Percentiles rank a stretch among this genome's conserved stretches.
Conservation (phyloP, 2,888 invertebrate genomes). For the Andrena bicolor region DNA sequence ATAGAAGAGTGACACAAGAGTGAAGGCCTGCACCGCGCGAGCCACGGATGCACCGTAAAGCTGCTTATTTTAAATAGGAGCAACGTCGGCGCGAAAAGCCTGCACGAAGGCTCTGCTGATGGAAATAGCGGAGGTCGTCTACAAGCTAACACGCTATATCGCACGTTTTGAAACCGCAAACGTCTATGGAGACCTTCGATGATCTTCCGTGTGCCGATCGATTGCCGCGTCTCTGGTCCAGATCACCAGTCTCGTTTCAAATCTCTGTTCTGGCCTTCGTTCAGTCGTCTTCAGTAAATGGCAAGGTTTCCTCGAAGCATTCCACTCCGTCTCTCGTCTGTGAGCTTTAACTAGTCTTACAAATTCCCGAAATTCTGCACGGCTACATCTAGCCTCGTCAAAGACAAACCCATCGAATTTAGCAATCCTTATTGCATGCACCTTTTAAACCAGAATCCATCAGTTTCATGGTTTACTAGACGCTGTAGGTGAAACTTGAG, state of each 20-base stretch:
- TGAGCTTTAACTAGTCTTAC: no score
- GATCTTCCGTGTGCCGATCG: conserved; percentile 29
- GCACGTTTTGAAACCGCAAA: conserved; percentile 11
- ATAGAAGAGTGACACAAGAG: conserved; percentile 65
- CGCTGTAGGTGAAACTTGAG: no score
- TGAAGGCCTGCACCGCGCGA: conserved; percentile 50
- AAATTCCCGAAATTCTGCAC: no score
- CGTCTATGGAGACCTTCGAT: conserved; percentile 19
- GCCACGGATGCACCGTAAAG: conserved; percentile 55
- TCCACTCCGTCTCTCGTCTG: no score
- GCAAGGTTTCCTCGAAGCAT: no score
- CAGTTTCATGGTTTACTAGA: no score
- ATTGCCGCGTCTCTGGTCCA: neutral
- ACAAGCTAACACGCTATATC: conserved; percentile 20
- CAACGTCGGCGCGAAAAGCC: conserved; percentile 27
- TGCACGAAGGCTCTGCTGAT: conserved; percentile 56
- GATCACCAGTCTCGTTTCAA: neutral
- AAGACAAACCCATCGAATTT: no score
- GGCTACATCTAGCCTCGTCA: no score
- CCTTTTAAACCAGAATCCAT: no score
- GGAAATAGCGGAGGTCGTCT: conserved; percentile 54
- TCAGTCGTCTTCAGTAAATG: no score
- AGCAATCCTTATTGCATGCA: no score
- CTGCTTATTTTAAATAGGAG: conserved; percentile 61
- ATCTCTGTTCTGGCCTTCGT: neutral